Evolutionary conservation across 2,888 invertebrate genomes (phyloP).

Genomic region (Aquatica leii): DNA sequence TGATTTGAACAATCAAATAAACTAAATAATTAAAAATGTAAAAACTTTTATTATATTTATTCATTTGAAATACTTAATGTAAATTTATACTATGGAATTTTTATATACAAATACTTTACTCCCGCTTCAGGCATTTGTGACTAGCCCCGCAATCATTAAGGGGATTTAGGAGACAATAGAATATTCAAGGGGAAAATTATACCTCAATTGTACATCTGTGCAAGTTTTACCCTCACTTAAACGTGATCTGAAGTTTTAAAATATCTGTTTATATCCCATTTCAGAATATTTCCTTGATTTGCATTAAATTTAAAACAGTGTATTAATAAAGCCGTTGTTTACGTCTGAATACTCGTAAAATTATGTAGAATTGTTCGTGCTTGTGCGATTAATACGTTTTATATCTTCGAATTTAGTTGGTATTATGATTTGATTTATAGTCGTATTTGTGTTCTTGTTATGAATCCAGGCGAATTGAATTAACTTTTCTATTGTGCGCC

Average conservation of each 20-base stretch:
- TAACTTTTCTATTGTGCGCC: conserved; percentile 42
- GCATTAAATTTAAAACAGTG: conserved; percentile 7
- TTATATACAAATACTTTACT: conserved; percentile 34
- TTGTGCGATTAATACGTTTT: neutral
- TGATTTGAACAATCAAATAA: neutral
- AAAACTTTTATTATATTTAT: neutral
- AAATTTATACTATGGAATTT: conserved; percentile 7
- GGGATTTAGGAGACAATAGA: conserved; percentile 58
- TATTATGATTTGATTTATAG: conserved; percentile 56
- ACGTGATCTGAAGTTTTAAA: conserved; percentile 25
- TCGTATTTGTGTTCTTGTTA: conserved; percentile 56
- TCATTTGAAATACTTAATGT: conserved; percentile 6
- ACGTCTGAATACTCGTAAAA: too few species aligned
- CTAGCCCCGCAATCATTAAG: conserved; percentile 52
- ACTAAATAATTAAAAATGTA: neutral
- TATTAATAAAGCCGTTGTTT: neutral
- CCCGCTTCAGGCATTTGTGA: conserved; percentile 30
- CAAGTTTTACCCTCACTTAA: conserved; percentile 46
- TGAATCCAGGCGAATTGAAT: conserved; percentile 50
- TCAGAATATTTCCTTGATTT: conserved; percentile 8
- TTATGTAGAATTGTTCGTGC: neutral
- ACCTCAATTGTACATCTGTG: conserved; percentile 56
- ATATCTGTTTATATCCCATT: conserved; percentile 20
- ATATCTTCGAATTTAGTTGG: conserved; percentile 32
- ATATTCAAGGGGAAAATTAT: conserved; percentile 58